Conservation (phyloP, 2,888 invertebrate species). For the Spodoptera littoralis region DNA sequence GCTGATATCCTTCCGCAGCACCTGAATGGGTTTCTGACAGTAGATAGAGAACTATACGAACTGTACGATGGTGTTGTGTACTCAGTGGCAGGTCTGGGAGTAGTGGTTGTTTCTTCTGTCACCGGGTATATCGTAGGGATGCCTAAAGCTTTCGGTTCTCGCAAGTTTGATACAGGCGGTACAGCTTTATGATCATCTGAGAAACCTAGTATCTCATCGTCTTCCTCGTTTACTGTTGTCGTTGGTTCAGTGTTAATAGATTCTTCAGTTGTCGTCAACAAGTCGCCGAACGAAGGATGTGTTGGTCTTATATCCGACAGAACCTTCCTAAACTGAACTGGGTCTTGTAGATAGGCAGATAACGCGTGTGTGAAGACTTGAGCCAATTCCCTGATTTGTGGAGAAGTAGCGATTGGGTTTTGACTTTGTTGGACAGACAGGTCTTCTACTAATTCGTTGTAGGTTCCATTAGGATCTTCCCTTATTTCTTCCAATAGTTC, state of each 20-base stretch:
- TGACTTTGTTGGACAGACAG: constrained; percentile 90
- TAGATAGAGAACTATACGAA: constrained; percentile 62
- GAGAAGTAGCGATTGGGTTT: constrained; percentile 89
- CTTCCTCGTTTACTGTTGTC: constrained; percentile 90
- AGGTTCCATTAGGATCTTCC: constrained; percentile 80
- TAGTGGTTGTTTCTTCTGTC: constrained; percentile 68
- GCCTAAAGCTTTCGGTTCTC: constrained; percentile 83
- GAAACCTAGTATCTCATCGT: constrained; percentile 93
- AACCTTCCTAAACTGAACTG: constrained; percentile 93
- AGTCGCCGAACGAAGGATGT: constrained; percentile 90
- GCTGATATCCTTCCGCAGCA: constrained; percentile 84
- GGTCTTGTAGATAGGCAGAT: constrained; percentile 94
- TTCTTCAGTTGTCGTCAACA: constrained; percentile 77
- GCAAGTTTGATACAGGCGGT: constrained; percentile 63
- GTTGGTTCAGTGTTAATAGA: constrained; percentile 87
- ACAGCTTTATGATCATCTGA: constrained; percentile 90
- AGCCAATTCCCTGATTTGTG: constrained; percentile 93
- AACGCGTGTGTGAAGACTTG: constrained; percentile 95
- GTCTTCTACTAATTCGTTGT: constrained; percentile 86
- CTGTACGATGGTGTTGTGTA: constrained; percentile 53
- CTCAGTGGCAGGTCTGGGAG: constrained; percentile 63
- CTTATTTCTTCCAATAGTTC: constrained; percentile 80
- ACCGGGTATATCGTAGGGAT: constrained; percentile 68
- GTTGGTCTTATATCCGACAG: constrained; percentile 94
- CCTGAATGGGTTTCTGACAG: constrained; percentile 76